Percentiles rank a stretch among this genome's conserved stretches.
Evolutionary conservation across 30 jellyfish, hydroid and myxozoan genomes (phyloP).

Genomic region (Hydra vulgaris): DNA sequence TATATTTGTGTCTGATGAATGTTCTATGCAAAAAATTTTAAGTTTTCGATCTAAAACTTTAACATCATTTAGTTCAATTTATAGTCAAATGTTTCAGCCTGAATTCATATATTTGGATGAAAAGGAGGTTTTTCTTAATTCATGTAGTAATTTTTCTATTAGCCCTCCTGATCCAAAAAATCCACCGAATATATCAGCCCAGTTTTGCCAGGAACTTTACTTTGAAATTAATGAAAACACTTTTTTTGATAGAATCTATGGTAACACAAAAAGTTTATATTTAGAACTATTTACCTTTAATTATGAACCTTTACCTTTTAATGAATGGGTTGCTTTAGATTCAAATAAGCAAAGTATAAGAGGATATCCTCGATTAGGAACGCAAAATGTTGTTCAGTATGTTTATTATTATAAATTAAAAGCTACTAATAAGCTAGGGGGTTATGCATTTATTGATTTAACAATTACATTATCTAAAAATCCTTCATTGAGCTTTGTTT

Average conservation of each 20-base stretch:
- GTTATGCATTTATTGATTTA: constrained; percentile 45
- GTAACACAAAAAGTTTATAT: constrained; percentile 43
- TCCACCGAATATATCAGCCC: constrained; percentile 19
- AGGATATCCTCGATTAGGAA: constrained; percentile 66
- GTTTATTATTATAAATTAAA: constrained; percentile 34
- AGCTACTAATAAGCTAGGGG: constrained; percentile 65
- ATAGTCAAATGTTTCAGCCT: constrained; percentile 33
- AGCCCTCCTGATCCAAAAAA: constrained; percentile 46
- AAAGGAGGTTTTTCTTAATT: constrained; percentile 10
- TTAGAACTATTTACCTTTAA: constrained; percentile 37
- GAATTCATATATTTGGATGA: too few species aligned
- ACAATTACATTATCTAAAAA: constrained; percentile 33
- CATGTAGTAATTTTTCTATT: constrained; percentile 31
- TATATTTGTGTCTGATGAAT: constrained; percentile 21
- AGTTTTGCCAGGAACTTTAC: constrained; percentile 41
- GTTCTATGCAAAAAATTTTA: constrained; percentile 34
- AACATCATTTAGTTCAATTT: constrained; percentile 19
- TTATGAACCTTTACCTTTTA: constrained; percentile 26
- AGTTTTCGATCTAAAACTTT: constrained; percentile 34
- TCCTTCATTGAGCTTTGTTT: constrained; percentile 19
- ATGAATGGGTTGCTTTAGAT: constrained; percentile 64
- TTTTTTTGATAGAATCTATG: constrained; percentile 46
- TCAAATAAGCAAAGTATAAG: constrained; percentile 30
- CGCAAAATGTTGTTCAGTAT: neutral
- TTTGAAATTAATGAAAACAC: constrained; percentile 42